phyloP scores from a whole-genome alignment of 2,888 invertebrate species.

The Lasioglossum pauxillum region DNA sequence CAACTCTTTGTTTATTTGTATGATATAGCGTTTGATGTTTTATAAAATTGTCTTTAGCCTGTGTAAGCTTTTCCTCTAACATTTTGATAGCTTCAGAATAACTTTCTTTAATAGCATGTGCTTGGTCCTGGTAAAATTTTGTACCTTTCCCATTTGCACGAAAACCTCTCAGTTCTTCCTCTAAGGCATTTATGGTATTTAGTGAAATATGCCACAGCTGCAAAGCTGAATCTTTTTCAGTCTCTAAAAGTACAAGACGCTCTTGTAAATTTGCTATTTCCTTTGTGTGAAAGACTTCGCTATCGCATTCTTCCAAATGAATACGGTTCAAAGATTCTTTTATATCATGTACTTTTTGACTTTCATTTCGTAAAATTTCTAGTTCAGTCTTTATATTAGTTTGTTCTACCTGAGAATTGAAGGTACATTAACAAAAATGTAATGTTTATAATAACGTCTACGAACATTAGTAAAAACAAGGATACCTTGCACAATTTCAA shows the following conservation, averaged over 20 bases:
- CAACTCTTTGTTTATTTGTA: slow-evolving; percentile 85
- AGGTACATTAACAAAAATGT: neutral
- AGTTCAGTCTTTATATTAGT: slow-evolving; percentile 74
- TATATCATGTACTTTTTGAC: slow-evolving; percentile 70
- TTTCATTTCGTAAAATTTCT: slow-evolving; percentile 71
- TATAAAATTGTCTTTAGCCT: slow-evolving; percentile 84
- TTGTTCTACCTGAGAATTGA: slow-evolving; percentile 75
- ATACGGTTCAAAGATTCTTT: slow-evolving; percentile 69
- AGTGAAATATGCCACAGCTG: slow-evolving; percentile 89
- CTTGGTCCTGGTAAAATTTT: slow-evolving; percentile 77
- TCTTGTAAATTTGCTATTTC: slow-evolving; percentile 78
- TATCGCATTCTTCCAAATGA: slow-evolving; percentile 67
- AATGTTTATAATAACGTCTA: neutral
- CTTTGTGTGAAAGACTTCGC: slow-evolving; percentile 59
- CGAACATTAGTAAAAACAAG: neutral
- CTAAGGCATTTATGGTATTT: slow-evolving; percentile 88
- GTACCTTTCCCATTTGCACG: slow-evolving; percentile 66
- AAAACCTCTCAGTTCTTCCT: slow-evolving; percentile 87
- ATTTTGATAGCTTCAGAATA: slow-evolving; percentile 86
- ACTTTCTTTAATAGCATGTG: slow-evolving; percentile 82
- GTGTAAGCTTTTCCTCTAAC: slow-evolving; percentile 86
- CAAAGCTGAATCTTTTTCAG: slow-evolving; percentile 88
- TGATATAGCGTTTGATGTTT: slow-evolving; percentile 78
- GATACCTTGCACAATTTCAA: slow-evolving; percentile 77
- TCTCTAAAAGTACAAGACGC: slow-evolving; percentile 76